Evolutionary conservation across 2,113 vertebrate species (phyloP).

Genomic region (Macaca nemestrina): DNA sequence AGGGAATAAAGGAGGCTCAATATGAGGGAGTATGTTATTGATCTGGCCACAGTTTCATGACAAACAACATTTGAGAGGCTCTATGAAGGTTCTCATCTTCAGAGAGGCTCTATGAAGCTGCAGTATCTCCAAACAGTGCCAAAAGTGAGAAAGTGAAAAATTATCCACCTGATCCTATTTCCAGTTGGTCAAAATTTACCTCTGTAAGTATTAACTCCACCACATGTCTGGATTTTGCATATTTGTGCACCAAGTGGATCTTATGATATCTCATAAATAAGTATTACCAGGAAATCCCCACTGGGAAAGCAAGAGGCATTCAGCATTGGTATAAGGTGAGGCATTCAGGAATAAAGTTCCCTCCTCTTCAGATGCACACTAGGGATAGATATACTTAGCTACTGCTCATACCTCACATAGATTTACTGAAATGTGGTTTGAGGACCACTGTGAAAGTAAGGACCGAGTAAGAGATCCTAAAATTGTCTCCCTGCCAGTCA

Average conservation of each 20-base stretch:
- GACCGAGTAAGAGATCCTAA: neutral
- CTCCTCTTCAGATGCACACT: neutral
- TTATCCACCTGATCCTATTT: neutral
- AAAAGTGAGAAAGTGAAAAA: neutral
- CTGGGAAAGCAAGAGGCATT: neutral
- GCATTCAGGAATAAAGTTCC: neutral
- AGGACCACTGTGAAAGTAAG: neutral
- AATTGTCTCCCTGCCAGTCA: neutral
- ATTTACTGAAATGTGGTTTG: neutral
- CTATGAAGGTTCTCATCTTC: neutral
- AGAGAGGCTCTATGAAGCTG: neutral
- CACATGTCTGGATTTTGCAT: neutral
- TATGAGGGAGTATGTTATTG: neutral
- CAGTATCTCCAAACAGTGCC: neutral
- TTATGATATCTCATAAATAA: neutral
- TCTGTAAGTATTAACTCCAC: neutral
- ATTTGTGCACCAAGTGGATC: neutral
- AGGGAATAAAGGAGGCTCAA: neutral
- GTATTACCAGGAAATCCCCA: neutral
- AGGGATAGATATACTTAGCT: neutral
- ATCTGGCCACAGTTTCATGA: neutral
- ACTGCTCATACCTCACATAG: neutral
- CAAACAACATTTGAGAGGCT: neutral
- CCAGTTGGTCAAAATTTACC: neutral
- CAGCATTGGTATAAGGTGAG: neutral